Base-by-base conservation (phyloP, 1,140 invertebrate species). In the Euwallacea similis region DNA sequence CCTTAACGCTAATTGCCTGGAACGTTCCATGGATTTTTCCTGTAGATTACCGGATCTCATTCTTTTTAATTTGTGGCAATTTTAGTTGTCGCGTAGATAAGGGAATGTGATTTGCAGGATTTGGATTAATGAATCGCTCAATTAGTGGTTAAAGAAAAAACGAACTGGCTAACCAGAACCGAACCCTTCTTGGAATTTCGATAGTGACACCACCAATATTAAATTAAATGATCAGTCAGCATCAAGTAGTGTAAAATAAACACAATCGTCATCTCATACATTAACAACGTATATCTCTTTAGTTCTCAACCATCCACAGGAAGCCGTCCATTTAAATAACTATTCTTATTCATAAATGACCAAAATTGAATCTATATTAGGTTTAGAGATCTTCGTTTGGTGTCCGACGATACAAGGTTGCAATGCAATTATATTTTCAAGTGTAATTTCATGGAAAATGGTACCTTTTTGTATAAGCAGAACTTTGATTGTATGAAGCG, bases 241-340 rank as follows among this genome's bases (percentile, higher is more conserved):
- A 58, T 58, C 21, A 50, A 50, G 2, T 50, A 67, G 65, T 59
- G 42, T 55, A 58, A 58, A 42, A 67, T 43, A 47, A 67, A 67
- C 55, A 70, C 63, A 21, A 61, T 16, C 69, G 69, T 71, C 60
- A 60, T 71, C 50, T 71, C 69, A 42, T 15, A 59, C 33, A 61
- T 66, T 66, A 71, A 58, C 43, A 54, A 60, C 42, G 47, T 59
- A 11, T 54, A 61, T 66, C 69, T 61, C 61, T 71, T 73, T 76
- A 56, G 72, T 75, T 69, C 75, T 73, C 58, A 58, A 72, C 62
- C 72, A 75, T 69, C 71, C 64, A 69, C 74, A 76, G 75, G 75
- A 76, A 76, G 69, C 63, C 59, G 68, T 72, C 72, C 65, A 76
- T 76, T 76, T 73, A 66, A 71, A 71, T 71, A 71, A 66, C 42